phyloP scores from a whole-genome alignment of 2,113 vertebrate species.

The Marmota flaviventris region DNA sequence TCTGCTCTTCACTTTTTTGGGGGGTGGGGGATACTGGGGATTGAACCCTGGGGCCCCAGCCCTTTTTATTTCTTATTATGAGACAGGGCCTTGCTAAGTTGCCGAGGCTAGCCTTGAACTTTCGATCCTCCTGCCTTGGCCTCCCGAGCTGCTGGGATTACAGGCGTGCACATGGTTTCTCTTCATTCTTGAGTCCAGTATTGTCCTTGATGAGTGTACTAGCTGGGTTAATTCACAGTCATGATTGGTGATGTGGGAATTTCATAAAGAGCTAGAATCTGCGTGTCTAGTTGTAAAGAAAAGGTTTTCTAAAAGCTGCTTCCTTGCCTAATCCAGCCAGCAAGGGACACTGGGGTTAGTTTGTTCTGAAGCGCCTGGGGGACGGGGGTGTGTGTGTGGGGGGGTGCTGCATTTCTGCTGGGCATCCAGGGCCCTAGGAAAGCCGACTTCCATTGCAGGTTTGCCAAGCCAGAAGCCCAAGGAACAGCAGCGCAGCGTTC shows the following conservation, averaged over 20 bases:
- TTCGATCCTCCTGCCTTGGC: no score
- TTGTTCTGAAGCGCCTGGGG: neutral
- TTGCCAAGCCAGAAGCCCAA: conserved; percentile 98
- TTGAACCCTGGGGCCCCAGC: no score
- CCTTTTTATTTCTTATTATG: no score
- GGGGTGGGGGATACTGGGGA: no score
- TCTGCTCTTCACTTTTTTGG: no score
- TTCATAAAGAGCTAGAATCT: neutral
- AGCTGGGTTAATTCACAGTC: neutral
- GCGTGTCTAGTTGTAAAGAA: neutral
- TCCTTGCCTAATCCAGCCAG: neutral
- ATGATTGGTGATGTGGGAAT: neutral
- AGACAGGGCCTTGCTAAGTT: no score
- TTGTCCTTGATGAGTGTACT: neutral
- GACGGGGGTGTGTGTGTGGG: no score
- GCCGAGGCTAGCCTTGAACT: no score
- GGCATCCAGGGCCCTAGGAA: neutral
- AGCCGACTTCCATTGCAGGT: conserved; percentile 87
- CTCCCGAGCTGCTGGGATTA: no score
- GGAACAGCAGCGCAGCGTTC: conserved; percentile 97
- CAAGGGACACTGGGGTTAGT: neutral
- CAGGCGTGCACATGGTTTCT: no score
- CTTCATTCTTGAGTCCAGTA: neutral
- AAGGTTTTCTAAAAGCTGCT: neutral
- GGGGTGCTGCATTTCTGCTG: neutral